A percentile compares a stretch with the other conserved stretches of the same genome.
Conservation (phyloP, 2,797 vertebrate genomes). For the Protosalanx chinensis region DNA sequence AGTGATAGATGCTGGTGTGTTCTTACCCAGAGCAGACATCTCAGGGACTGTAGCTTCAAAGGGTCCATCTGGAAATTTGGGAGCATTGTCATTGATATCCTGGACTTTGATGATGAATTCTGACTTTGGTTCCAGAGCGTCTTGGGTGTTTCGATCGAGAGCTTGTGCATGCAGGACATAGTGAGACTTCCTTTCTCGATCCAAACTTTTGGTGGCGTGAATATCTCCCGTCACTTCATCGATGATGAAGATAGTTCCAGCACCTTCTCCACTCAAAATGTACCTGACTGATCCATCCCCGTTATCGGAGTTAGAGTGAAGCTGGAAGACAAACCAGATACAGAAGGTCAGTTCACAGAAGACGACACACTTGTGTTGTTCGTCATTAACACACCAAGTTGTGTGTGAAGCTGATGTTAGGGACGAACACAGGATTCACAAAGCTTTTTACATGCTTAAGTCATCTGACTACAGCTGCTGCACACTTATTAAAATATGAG, state of each 20-base stretch:
- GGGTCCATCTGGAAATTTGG: slow-evolving; percentile 95
- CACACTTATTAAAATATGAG: no score
- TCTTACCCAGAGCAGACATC: slow-evolving; percentile 98
- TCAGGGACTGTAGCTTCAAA: slow-evolving; percentile 92
- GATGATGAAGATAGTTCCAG: slow-evolving; percentile 95
- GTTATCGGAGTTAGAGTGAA: slow-evolving; percentile 99
- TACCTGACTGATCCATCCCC: slow-evolving; percentile 97
- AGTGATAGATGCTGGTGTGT: neutral
- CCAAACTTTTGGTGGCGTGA: slow-evolving; percentile 94
- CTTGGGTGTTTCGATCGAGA: slow-evolving; percentile 90
- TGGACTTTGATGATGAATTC: slow-evolving; percentile 99
- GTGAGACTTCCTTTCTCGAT: slow-evolving; percentile 93
- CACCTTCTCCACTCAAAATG: slow-evolving; percentile 95
- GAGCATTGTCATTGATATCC: slow-evolving; percentile 98
- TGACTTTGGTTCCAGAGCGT: slow-evolving; percentile 93
- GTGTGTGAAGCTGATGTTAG: no score
- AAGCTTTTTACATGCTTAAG: no score
- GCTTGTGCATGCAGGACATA: slow-evolving; percentile 97
- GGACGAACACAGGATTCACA: no score
- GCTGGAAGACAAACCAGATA: slow-evolving; percentile 68
- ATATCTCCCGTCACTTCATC: slow-evolving; percentile 97
- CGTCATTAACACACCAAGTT: no score
- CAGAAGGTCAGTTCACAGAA: slow-evolving; percentile 10
- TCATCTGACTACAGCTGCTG: no score
- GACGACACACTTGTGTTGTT: neutral